Evolutionary conservation across 2,888 invertebrate genomes (phyloP).

Genomic region (Caenorhabditis plicata): DNA sequence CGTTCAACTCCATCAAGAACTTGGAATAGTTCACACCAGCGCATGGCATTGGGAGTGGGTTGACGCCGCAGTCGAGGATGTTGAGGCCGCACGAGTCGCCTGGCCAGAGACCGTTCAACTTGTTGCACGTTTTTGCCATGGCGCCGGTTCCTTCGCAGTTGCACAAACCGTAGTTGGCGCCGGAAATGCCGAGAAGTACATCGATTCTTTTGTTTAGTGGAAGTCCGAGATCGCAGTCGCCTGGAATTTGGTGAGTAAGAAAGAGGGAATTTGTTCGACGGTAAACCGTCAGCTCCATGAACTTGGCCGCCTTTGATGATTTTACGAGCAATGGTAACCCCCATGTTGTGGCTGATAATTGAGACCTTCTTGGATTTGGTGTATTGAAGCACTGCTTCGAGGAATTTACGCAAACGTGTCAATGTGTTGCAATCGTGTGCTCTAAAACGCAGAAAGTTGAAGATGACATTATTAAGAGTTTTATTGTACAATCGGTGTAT

Average conservation of each 20-base stretch:
- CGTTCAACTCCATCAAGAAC: slow-evolving; percentile 37
- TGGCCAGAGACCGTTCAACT: slow-evolving; percentile 47
- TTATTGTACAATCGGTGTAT: no score
- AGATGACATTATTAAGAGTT: no score
- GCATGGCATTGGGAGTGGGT: slow-evolving; percentile 11
- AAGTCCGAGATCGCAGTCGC: slow-evolving; percentile 25
- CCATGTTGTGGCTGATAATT: slow-evolving; percentile 53
- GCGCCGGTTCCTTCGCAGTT: slow-evolving; percentile 35
- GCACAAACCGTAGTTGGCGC: slow-evolving; percentile 51
- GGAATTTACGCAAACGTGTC: slow-evolving; percentile 43
- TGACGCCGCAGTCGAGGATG: slow-evolving; percentile 28
- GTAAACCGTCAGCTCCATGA: slow-evolving; percentile 30
- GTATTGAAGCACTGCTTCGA: slow-evolving; percentile 46
- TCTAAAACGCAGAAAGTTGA: no score
- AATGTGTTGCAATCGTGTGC: slow-evolving; percentile 48
- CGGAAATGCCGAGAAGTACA: slow-evolving; percentile 48
- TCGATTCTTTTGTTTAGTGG: slow-evolving; percentile 33
- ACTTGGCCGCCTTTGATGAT: slow-evolving; percentile 48
- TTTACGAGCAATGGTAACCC: slow-evolving; percentile 51
- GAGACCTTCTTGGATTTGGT: slow-evolving; percentile 36
- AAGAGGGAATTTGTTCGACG: no score
- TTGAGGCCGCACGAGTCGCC: slow-evolving; percentile 43
- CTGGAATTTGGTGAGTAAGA: no score
- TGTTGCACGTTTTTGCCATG: slow-evolving; percentile 41
- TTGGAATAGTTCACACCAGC: slow-evolving; percentile 17